Conservation (phyloP, 1,140 invertebrate genomes). For the Bombus vancouverensis region DNA sequence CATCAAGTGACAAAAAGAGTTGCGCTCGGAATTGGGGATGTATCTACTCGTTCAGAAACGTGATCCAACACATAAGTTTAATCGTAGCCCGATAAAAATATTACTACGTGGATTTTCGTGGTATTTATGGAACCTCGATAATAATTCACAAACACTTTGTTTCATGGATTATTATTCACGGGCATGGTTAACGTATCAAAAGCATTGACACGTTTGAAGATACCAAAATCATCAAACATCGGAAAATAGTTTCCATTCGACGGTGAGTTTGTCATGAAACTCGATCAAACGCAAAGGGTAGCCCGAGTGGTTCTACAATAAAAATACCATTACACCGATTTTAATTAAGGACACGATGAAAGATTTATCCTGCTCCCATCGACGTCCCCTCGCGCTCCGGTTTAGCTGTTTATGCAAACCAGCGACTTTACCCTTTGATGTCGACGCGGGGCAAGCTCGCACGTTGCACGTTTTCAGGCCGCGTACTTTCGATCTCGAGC, state of each 20-base stretch:
- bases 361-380: slow-evolving; percentile 32
- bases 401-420: slow-evolving; percentile 49
- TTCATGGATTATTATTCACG: no score
- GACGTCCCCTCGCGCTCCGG: slow-evolving; percentile 5
- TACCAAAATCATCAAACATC: not conserved
- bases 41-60: no score
- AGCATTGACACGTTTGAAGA: no score
- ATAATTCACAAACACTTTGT: no score
- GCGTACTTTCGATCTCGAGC: not conserved
- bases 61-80: no score
- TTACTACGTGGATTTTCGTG: no score
- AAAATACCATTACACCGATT: slow-evolving; percentile 11
- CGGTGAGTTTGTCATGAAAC: not conserved
- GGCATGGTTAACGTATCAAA: no score
- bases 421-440: slow-evolving; percentile 32
- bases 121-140: no score
- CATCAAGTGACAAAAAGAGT: no score
- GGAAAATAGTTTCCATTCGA: not conserved
- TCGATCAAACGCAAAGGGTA: no score
- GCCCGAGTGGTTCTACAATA: not conserved
- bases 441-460: slow-evolving; percentile 9
- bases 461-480: not conserved
- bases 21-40: no score
- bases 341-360: slow-evolving; percentile 35
- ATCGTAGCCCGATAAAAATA: no score